Percentiles rank a stretch among this genome's conserved stretches.
These are phyloP conservation scores for Mareca penelope DNA, from an alignment of 2,797 vertebrate genomes.

Conservation along the genomic window DNA sequence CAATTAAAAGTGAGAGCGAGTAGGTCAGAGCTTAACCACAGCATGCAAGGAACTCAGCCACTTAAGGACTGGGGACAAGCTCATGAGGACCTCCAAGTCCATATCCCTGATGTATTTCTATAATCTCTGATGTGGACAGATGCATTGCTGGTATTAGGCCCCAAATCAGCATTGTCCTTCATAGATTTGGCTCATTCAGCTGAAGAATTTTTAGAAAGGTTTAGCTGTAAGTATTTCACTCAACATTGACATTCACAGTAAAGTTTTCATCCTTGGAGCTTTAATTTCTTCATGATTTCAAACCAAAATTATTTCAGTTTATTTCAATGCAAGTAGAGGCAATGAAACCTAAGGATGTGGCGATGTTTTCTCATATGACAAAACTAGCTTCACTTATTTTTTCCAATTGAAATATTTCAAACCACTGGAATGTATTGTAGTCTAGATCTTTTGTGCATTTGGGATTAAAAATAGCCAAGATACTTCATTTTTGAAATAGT, in stretches of 20 bases:
- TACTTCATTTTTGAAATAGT: conserved; percentile 51
- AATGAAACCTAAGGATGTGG: neutral
- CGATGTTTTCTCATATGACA: neutral
- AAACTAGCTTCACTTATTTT: neutral
- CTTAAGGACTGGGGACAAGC: neutral
- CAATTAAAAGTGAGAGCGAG: neutral
- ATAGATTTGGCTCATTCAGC: neutral
- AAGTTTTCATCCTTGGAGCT: neutral
- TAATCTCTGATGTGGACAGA: neutral
- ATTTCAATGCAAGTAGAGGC: neutral
- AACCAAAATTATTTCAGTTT: neutral
- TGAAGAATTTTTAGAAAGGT: neutral
- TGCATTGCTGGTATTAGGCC: neutral
- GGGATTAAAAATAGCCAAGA: conserved; percentile 59
- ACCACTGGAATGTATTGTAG: conserved; percentile 52
- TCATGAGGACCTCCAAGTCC: neutral
- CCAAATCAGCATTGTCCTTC: neutral
- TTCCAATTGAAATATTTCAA: conserved; percentile 54
- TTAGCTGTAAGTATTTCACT: neutral
- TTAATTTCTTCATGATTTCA: neutral
- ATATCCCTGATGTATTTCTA: neutral
- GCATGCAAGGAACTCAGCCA: neutral
- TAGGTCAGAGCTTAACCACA: neutral
- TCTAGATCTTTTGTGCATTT: conserved; percentile 30
- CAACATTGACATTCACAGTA: neutral